Base-by-base conservation (phyloP, 2,797 vertebrate genomes). In the Nannoperca australis region DNA sequence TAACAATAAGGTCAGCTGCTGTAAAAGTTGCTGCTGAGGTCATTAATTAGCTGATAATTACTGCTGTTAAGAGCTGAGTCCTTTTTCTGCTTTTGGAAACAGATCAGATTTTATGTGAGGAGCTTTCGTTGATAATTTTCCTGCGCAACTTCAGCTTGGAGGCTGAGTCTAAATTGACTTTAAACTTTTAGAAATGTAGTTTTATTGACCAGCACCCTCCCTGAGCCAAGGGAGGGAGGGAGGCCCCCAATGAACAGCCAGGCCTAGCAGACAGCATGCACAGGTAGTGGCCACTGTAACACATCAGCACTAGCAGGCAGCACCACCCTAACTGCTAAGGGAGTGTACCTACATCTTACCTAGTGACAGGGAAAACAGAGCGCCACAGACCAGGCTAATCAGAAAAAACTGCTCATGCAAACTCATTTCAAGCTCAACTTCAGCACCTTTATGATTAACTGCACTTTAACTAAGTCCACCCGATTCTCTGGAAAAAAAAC, bases 241-340 rank as follows among this genome's bases (percentile, higher is more conserved):
- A 79, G 64, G 70, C 60, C 84, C 79, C 62, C 24, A 2, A 7
- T 79, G 76, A 32, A 71, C 70, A 83, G 51, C 65, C 89, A 78
- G 86, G 87, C 86, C 88, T 88, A 14, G 40, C 62, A 84, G 73
- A 78, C 89, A 90, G 87, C 86, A 89, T 89, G 86, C 88, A 89
- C 91, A 94, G 92, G 91, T 92, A 93, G 89, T 84, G 92, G 91
- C 91, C 91, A 91, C 91, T 92, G 90, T 88, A 93, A 81, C 90
- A 89, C 91, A 91, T 84, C 89, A 90, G 88, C 91, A 90, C 73
- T 71, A 84, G 87, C 87, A 88, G 85, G 81, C 89, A 91, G 88
- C 90, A 90, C 90, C 92, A 89, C 89, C 90, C 88, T 89, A 79
- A 90, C 87, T 84, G 90, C 90, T 87, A 38, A 88, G 89, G 91